Evolutionary conservation across 2,888 invertebrate species (phyloP).

Genomic region (Ypsolopha sequella): DNA sequence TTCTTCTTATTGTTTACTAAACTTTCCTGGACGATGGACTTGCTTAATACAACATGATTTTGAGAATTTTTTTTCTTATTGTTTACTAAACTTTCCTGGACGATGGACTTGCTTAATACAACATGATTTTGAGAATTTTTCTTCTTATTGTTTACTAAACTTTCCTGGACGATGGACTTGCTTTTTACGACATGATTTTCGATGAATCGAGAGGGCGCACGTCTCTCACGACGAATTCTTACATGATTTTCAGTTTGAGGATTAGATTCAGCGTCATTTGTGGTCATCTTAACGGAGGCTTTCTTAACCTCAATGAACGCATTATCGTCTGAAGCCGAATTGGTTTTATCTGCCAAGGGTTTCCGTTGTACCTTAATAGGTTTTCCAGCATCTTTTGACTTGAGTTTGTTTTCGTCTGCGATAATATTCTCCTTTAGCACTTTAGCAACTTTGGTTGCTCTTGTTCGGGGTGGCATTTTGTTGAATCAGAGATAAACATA

Average conservation of each 20-base stretch:
- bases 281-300: conserved; percentile 13
- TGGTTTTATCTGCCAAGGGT: conserved; percentile 51
- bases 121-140: conserved; percentile 3
- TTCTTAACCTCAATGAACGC: conserved; percentile 21
- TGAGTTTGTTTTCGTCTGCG: conserved; percentile 16
- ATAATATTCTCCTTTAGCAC: conserved; percentile 40
- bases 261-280: conserved; percentile 7
- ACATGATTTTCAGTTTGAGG: conserved; percentile 10
- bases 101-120: no score
- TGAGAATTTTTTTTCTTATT: no score
- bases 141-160: not conserved
- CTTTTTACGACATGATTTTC: conserved; percentile 27
- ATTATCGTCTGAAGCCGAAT: conserved; percentile 54
- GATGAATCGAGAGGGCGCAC: conserved; percentile 33
- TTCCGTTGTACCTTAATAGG: conserved; percentile 26
- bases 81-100: no score
- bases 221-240: conserved; percentile 34
- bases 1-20: no score
- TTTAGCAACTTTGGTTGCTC: conserved; percentile 31
- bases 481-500: no score
- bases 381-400: conserved; percentile 19
- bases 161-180: conserved; percentile 22
- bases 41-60: not conserved
- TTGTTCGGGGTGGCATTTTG: conserved; percentile 46
- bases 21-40: no score